Evolutionary conservation across 2,113 vertebrate genomes (phyloP), one percentile per base, ranked within the genome.

Genomic region (Corythornis vintsioides): DNA sequence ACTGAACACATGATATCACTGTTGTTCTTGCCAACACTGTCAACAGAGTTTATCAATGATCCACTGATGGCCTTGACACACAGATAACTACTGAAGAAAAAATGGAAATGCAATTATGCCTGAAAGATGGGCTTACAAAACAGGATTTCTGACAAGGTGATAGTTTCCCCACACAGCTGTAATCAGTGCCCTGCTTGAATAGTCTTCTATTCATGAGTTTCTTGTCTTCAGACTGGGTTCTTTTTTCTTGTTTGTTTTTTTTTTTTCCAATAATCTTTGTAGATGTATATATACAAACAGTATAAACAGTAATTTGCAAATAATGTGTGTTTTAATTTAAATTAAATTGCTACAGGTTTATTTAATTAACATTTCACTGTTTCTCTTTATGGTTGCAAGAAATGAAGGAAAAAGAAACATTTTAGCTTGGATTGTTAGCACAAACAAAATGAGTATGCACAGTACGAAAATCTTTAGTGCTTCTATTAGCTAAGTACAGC

Each of bases 201-300:
- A 22, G 18, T 11, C 24, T 67, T 74, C 38, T 45, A n/a, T 9
- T n/a, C 13, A 73, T 29, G 33, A 65, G 4, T 2, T 53, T 50
- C 10, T 26, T 63, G 45, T 64, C 22, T 65, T 76, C 5, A 15
- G 38, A 33, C 4, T 25, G 6, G 2, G 1, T 10, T 61, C 5
- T 64, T 81, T n/a, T 16, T 13, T 61, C 2, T 4, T 64, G 14
- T 38, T 86, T 0, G 4, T 4, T 89, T 80, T 64, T 0, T 64
- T 0, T 25, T 77, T 77, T 77, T 77, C 5, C 16, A 42, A 38
- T n/a, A 16, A 65, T 2, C 5, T 78, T 24, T 59, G 13, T 18
- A 59, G n/a, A 48, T 42, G 43, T 8, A 65, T 6, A 88, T 48
- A 87, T 19, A 57, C 2, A n/a, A n/a, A n/a, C n/a, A n/a, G n/a